Evolutionary conservation across 2,797 vertebrate genomes (phyloP).

Genomic region (Paratrypauchen microcephalus): DNA sequence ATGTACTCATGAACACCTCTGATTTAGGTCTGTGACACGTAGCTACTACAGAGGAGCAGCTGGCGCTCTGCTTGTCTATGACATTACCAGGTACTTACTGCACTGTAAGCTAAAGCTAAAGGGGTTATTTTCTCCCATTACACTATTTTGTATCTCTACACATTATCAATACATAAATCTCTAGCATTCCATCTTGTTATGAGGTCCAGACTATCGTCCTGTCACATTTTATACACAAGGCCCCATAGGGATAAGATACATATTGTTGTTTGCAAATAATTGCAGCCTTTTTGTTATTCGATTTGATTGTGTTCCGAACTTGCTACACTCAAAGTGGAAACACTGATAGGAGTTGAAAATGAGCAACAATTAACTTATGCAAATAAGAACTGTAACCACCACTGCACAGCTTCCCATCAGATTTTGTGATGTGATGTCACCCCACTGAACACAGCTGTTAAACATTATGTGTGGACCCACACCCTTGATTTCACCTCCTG

Average conservation of each 20-base stretch:
- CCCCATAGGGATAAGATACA: too few relatives aligned
- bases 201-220: background rate
- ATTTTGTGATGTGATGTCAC: slow-evolving; percentile 2
- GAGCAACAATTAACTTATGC: too few relatives aligned
- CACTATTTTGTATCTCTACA: background rate
- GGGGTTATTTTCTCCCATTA: background rate
- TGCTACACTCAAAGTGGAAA: too few relatives aligned
- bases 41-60: slow-evolving; percentile 94
- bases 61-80: slow-evolving; percentile 89
- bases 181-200: too few relatives aligned
- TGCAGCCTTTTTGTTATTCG: too few relatives aligned
- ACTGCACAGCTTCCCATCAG: background rate
- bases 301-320: too few relatives aligned
- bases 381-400: background rate
- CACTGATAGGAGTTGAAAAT: too few relatives aligned
- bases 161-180: background rate
- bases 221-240: background rate
- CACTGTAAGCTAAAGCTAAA: background rate
- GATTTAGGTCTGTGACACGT: slow-evolving; percentile 86
- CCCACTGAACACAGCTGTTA: slow-evolving; percentile 47
- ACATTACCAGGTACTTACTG: slow-evolving; percentile 86
- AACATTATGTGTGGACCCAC: slow-evolving; percentile 42
- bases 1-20: background rate
- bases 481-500: slow-evolving; percentile 43
- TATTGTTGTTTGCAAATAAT: too few relatives aligned